These are phyloP conservation scores for Trissolcus basalis DNA, from an alignment of 1,140 invertebrate species.

Conservation along the genomic window DNA sequence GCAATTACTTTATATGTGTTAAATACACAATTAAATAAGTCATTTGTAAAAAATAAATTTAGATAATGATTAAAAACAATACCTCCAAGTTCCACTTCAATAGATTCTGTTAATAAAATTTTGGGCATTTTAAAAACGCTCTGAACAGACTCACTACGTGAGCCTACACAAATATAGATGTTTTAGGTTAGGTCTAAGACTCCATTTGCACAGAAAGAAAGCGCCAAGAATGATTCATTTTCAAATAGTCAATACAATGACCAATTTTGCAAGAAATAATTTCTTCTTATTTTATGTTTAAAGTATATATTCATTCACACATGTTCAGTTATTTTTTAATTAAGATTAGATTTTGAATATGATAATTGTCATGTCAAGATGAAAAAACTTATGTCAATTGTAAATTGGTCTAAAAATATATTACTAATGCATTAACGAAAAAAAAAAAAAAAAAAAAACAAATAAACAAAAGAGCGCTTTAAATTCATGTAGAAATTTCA, in stretches of 20 bases:
- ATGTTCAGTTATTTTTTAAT: no score
- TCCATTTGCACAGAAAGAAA: conserved; percentile 1
- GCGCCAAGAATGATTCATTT: neutral
- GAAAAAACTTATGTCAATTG: no score
- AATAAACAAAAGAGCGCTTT: no score
- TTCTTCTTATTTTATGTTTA: no score
- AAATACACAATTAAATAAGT: no score
- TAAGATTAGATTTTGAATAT: no score
- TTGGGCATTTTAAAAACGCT: conserved; percentile 68
- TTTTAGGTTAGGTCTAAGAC: conserved; percentile 12
- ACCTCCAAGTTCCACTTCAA: conserved; percentile 73
- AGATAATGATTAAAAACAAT: conserved; percentile 21
- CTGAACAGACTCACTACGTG: neutral
- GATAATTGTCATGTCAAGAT: no score
- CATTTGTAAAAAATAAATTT: neutral
- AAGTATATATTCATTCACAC: no score
- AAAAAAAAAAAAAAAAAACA: neutral
- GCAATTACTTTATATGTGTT: no score
- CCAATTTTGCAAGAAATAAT: no score
- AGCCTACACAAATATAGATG: neutral
- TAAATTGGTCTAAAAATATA: no score
- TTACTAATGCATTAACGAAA: neutral
- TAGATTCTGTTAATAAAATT: conserved; percentile 69
- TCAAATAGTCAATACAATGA: neutral
- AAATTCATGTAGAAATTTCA: neutral